Conservation (phyloP, 1,140 invertebrate species). For the Zaprionus tsacasi region DNA sequence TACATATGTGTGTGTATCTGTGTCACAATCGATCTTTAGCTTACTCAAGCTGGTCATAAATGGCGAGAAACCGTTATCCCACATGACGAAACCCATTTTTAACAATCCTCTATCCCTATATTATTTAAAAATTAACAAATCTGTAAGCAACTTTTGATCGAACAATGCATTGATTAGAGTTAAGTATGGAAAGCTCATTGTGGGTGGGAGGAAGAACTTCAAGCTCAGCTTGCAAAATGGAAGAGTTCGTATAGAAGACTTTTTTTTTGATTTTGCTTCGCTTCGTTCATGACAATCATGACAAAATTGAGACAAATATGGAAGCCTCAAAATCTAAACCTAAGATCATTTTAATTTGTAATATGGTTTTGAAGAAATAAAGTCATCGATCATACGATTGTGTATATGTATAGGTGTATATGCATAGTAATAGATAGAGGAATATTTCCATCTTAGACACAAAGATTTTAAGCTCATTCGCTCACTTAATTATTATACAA, state of each 20-base stretch:
- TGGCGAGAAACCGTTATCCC: neutral
- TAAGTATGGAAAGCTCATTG: neutral
- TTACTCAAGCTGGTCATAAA: neutral
- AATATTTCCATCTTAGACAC: neutral
- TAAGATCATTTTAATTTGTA: neutral
- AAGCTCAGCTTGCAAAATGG: neutral
- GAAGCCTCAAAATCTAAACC: too few relatives aligned
- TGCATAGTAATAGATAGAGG: neutral
- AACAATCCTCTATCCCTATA: neutral
- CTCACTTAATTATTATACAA: neutral
- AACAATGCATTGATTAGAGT: neutral
- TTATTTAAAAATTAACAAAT: neutral
- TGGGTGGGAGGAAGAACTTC: neutral
- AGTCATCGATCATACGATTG: neutral
- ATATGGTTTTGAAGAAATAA: neutral
- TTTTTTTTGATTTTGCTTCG: too few relatives aligned
- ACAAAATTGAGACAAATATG: too few relatives aligned
- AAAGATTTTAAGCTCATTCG: neutral
- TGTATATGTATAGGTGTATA: neutral
- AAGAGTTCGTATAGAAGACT: neutral
- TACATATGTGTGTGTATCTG: neutral
- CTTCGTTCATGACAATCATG: too few relatives aligned
- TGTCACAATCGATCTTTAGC: neutral
- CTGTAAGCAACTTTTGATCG: neutral
- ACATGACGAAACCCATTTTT: neutral